A percentile compares a stretch with the other conserved stretches of the same genome.
These are phyloP conservation scores for Heliocidaris tuberculata DNA, from an alignment of 35 echinoderm and acorn worm species.

Conservation along the genomic window DNA sequence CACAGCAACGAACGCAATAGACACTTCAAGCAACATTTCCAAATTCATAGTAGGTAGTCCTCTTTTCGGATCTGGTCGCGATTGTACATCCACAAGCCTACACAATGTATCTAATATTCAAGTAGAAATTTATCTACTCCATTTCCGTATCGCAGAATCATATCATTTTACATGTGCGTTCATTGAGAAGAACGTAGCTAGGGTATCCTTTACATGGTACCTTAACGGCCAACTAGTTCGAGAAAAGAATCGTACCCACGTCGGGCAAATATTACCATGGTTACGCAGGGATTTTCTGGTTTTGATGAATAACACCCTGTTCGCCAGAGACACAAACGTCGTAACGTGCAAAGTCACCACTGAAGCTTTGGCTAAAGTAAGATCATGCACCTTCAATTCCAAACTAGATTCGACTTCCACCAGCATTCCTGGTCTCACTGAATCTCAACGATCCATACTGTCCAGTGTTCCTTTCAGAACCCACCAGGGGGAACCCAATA, in stretches of 20 bases:
- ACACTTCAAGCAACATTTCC: background rate
- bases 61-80: background rate
- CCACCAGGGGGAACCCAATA: background rate
- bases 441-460: background rate
- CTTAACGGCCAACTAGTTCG: background rate
- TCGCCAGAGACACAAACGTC: background rate
- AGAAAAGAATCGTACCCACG: background rate
- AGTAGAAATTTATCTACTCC: background rate
- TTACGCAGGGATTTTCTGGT: background rate
- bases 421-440: background rate
- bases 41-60: background rate
- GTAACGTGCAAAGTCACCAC: background rate
- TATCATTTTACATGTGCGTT: background rate
- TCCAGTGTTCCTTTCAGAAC: slow-evolving; percentile 35
- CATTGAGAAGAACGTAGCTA: background rate
- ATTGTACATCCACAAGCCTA: background rate
- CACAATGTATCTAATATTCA: background rate
- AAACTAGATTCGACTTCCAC: background rate
- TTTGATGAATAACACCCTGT: background rate
- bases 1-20: background rate
- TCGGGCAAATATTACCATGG: background rate
- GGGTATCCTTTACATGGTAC: background rate
- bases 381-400: background rate
- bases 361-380: background rate
- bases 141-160: background rate